phyloP scores from a whole-genome alignment of 2,113 vertebrate genomes.

The Pedetes capensis region DNA sequence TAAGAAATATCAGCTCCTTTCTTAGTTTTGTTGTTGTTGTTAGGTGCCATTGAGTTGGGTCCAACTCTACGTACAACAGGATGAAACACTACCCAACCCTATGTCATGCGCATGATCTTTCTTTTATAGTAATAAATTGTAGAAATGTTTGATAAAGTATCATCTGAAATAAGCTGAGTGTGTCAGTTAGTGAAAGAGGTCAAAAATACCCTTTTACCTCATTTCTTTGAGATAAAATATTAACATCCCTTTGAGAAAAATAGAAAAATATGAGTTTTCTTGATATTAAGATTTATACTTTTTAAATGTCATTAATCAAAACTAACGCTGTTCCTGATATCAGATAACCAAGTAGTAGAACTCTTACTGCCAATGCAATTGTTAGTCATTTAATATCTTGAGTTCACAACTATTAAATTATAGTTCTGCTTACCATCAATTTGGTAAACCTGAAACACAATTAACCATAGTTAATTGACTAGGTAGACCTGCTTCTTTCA shows the following conservation, averaged over 20 bases:
- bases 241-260: not conserved
- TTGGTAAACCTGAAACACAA: slow-evolving; percentile 1
- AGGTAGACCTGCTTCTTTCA: not conserved
- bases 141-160: not conserved
- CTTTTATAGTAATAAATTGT: not conserved
- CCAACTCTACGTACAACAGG: no score
- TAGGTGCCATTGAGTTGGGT: no score
- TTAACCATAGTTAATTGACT: not conserved
- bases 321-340: not conserved
- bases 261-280: not conserved
- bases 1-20: not conserved
- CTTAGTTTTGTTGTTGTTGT: no score
- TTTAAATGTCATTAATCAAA: slow-evolving; percentile 26
- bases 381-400: slow-evolving; percentile 18
- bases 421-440: not conserved
- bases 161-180: not conserved
- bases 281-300: slow-evolving; percentile 1
- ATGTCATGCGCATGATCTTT: no score
- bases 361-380: not conserved
- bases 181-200: not conserved
- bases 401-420: not conserved
- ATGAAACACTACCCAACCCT: no score
- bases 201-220: not conserved
- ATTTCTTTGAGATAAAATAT: slow-evolving; percentile 8
- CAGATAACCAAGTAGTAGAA: not conserved